These are phyloP conservation scores for Trisateles emortualis DNA, from an alignment of 2,888 invertebrate genomes.

Conservation along the genomic window DNA sequence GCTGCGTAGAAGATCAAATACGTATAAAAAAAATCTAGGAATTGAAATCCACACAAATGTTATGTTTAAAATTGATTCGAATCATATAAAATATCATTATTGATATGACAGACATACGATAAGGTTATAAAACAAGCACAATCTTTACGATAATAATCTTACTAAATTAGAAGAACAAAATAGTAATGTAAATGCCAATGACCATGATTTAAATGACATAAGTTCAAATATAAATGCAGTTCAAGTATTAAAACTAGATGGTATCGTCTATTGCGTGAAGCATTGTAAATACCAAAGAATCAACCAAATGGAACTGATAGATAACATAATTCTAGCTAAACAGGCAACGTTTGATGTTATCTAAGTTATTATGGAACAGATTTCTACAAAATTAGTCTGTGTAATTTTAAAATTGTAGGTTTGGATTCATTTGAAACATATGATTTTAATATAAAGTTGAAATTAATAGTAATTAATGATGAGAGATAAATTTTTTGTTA, in stretches of 20 bases:
- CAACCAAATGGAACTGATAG: slow-evolving; percentile 44
- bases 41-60: too few relatives aligned
- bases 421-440: slow-evolving; percentile 5
- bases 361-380: slow-evolving; percentile 41
- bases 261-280: slow-evolving; percentile 39
- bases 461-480: too few relatives aligned
- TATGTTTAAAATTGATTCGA: too few relatives aligned
- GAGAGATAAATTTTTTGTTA: too few relatives aligned
- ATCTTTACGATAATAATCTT: neutral
- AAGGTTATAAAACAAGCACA: neutral
- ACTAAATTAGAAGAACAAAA: neutral
- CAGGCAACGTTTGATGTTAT: slow-evolving; percentile 37
- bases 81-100: too few relatives aligned
- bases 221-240: slow-evolving; percentile 23
- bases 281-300: slow-evolving; percentile 46
- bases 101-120: neutral
- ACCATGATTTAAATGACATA: slow-evolving; percentile 17
- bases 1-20: too few relatives aligned
- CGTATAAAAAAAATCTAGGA: too few relatives aligned
- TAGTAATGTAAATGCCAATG: neutral
- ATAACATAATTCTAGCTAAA: slow-evolving; percentile 43
- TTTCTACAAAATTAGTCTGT: slow-evolving; percentile 39
- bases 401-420: slow-evolving; percentile 37
- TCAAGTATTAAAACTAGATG: slow-evolving; percentile 28
- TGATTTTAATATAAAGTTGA: too few relatives aligned